Conservation (phyloP, 2,888 invertebrate genomes). For the Apoderus coryli region DNA sequence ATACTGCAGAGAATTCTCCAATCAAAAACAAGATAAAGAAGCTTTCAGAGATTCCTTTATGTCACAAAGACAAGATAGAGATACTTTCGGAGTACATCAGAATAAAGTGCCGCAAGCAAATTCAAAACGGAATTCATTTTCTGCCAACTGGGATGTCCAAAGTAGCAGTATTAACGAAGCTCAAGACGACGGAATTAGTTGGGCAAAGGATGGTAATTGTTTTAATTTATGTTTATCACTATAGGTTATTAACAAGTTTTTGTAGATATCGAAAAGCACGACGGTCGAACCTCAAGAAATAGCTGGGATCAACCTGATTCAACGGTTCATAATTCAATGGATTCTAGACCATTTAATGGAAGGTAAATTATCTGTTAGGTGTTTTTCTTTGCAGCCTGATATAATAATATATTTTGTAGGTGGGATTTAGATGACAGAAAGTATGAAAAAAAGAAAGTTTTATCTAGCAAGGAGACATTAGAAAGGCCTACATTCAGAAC, state of each 20-base stretch:
- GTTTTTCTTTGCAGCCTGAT: too few relatives aligned
- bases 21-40: slow-evolving; percentile 12
- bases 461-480: slow-evolving; percentile 26
- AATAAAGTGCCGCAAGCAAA: slow-evolving; percentile 32
- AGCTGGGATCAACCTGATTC: slow-evolving; percentile 36
- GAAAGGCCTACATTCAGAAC: slow-evolving; percentile 57
- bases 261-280: slow-evolving; percentile 26
- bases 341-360: slow-evolving; percentile 24
- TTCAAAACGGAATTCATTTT: slow-evolving; percentile 32
- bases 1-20: slow-evolving; percentile 13
- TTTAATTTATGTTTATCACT: too few relatives aligned
- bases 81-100: slow-evolving; percentile 59
- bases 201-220: slow-evolving; percentile 29
- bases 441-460: slow-evolving; percentile 22
- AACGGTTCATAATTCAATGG: slow-evolving; percentile 31
- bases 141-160: slow-evolving; percentile 33
- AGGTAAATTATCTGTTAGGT: slow-evolving; percentile 34
- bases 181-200: slow-evolving; percentile 35
- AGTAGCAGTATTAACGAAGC: slow-evolving; percentile 28
- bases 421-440: slow-evolving; percentile 30
- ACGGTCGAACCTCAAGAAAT: slow-evolving; percentile 23
- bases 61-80: slow-evolving; percentile 52
- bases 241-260: too few relatives aligned
- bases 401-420: too few relatives aligned
- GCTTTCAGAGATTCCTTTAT: slow-evolving; percentile 37